These are phyloP conservation scores for Lepidurus couesii DNA, from an alignment of 1,140 invertebrate species.

Conservation along the genomic window DNA sequence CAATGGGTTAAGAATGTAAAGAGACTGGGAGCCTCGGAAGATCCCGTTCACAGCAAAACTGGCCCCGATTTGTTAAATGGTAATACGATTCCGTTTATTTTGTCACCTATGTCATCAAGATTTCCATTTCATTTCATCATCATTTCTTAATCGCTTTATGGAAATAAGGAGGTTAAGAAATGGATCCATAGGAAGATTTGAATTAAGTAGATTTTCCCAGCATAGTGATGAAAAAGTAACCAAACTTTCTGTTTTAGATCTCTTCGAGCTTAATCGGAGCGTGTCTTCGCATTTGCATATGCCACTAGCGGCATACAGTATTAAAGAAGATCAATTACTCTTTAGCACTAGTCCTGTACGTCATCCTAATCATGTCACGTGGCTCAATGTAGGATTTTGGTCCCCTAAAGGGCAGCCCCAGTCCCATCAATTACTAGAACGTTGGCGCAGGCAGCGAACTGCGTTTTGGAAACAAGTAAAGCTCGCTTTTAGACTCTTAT, in stretches of 20 bases:
- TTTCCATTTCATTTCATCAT: too few relatives aligned
- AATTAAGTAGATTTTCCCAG: not conserved
- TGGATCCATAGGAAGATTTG: not conserved
- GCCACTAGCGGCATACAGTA: not conserved
- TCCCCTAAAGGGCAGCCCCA: not conserved
- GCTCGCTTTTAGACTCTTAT: not conserved
- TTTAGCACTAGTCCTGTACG: not conserved
- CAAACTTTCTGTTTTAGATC: not conserved
- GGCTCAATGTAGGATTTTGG: not conserved
- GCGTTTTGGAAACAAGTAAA: not conserved
- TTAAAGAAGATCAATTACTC: not conserved
- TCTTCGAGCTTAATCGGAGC: not conserved
- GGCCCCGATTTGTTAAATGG: not conserved
- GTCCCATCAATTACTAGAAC: not conserved
- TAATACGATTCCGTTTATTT: not conserved
- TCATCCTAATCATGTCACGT: constrained; percentile 14
- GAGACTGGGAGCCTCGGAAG: not conserved
- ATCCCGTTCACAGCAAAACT: constrained; percentile 11
- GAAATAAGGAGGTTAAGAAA: too few relatives aligned
- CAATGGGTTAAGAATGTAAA: not conserved
- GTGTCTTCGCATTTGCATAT: not conserved
- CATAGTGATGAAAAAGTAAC: not conserved
- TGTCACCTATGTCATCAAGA: too few relatives aligned
- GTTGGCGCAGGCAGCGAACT: constrained; percentile 6
- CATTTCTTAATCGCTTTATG: too few relatives aligned